These are phyloP conservation scores for Lutjanus erythropterus DNA, from an alignment of 2,113 vertebrate genomes.

Conservation along the genomic window DNA sequence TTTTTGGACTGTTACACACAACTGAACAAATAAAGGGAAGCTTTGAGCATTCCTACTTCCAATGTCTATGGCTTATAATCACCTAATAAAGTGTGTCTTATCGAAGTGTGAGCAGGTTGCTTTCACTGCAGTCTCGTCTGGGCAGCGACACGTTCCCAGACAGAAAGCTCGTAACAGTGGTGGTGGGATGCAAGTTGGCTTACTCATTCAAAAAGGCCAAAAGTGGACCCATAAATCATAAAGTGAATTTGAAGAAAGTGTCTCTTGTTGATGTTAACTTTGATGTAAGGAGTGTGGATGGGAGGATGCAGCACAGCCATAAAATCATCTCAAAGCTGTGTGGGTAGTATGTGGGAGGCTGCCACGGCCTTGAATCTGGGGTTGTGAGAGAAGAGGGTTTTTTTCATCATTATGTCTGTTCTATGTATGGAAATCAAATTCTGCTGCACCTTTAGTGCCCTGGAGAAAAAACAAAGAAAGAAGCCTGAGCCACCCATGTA, in stretches of 20 bases:
- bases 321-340: slow-evolving; percentile 54
- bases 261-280: slow-evolving; percentile 41
- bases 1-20: no score
- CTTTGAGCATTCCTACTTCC: no score
- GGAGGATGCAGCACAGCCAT: slow-evolving; percentile 50
- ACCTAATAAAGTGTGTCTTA: neutral
- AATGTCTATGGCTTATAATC: no score
- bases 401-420: slow-evolving; percentile 27
- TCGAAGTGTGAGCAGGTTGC: slow-evolving; percentile 7
- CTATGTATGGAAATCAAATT: slow-evolving; percentile 48
- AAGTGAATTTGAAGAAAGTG: slow-evolving; percentile 47
- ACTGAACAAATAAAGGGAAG: no score
- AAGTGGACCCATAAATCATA: slow-evolving; percentile 48
- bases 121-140: neutral
- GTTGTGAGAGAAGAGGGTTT: slow-evolving; percentile 25
- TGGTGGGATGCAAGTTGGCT: slow-evolving; percentile 30
- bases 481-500: slow-evolving; percentile 29
- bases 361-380: slow-evolving; percentile 32
- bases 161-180: slow-evolving; percentile 6
- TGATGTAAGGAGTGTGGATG: slow-evolving; percentile 26
- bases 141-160: slow-evolving; percentile 28
- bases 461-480: slow-evolving; percentile 1
- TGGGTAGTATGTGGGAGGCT: slow-evolving; percentile 69
- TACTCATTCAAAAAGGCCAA: slow-evolving; percentile 54
- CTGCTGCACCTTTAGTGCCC: slow-evolving; percentile 20